Evolutionary conservation across 2,888 invertebrate genomes (phyloP).

Genomic region (Drosophila prostipennis): DNA sequence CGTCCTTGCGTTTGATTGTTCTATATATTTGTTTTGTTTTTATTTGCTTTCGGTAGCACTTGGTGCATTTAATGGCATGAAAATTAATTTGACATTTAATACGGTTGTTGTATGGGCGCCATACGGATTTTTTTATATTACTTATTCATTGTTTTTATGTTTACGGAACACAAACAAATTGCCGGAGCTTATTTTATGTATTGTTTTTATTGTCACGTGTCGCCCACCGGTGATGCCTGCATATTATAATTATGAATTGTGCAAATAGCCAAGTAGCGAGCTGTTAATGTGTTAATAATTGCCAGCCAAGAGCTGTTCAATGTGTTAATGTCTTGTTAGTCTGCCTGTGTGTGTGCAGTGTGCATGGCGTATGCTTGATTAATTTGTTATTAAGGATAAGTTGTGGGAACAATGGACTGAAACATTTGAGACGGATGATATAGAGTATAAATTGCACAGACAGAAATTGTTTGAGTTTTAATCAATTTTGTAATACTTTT

Average conservation of each 20-base stretch:
- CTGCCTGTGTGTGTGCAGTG: slow-evolving; percentile 4
- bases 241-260: slow-evolving; percentile 66
- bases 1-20: slow-evolving; percentile 46
- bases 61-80: slow-evolving; percentile 71
- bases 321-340: slow-evolving; percentile 40
- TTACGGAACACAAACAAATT: slow-evolving; percentile 63
- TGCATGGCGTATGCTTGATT: slow-evolving; percentile 45
- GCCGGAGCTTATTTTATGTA: slow-evolving; percentile 43
- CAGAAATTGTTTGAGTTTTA: no score
- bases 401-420: background rate
- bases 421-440: no score
- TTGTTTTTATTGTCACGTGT: slow-evolving; percentile 66
- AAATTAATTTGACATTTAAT: slow-evolving; percentile 72
- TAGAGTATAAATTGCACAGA: no score
- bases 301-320: slow-evolving; percentile 41
- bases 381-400: slow-evolving; percentile 42
- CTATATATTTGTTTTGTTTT: slow-evolving; percentile 19
- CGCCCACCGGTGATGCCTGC: slow-evolving; percentile 54
- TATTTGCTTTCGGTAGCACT: slow-evolving; percentile 8
- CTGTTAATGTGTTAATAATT: slow-evolving; percentile 73
- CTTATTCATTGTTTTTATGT: slow-evolving; percentile 65
- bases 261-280: slow-evolving; percentile 55
- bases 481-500: no score
- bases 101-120: slow-evolving; percentile 32
- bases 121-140: slow-evolving; percentile 32